Percentiles rank a stretch among this genome's conserved stretches.
phyloP scores from a whole-genome alignment of 1,140 invertebrate species.

The Glomeris maerens region DNA sequence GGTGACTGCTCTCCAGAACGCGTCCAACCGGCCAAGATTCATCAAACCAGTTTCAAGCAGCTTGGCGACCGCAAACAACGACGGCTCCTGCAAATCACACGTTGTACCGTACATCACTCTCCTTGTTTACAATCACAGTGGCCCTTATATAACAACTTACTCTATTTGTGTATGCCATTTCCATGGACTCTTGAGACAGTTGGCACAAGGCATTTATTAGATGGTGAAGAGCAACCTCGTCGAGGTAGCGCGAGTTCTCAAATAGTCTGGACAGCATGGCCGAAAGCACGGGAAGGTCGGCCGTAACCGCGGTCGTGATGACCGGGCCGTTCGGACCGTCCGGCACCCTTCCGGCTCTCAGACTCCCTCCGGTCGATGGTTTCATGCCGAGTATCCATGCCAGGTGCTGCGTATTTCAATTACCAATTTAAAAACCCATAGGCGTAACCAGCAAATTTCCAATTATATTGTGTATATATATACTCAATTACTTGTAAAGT shows the following conservation, averaged over 20 bases:
- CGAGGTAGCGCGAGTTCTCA: slow-evolving; percentile 83
- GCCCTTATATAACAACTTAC: slow-evolving; percentile 34
- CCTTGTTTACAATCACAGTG: slow-evolving; percentile 1
- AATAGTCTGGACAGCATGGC: slow-evolving; percentile 85
- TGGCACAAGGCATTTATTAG: slow-evolving; percentile 93
- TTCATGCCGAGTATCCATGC: slow-evolving; percentile 97
- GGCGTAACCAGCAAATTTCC: not conserved
- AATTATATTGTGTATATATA: not conserved
- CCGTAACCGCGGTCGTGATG: slow-evolving; percentile 88
- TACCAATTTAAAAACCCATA: not conserved
- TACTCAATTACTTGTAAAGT: slow-evolving; percentile 49
- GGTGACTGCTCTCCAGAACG: slow-evolving; percentile 91
- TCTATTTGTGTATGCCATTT: slow-evolving; percentile 84
- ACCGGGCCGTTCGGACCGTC: slow-evolving; percentile 75
- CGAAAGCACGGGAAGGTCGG: slow-evolving; percentile 81
- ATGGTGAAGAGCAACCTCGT: slow-evolving; percentile 89
- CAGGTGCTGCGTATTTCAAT: slow-evolving; percentile 51
- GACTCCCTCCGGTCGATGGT: slow-evolving; percentile 75
- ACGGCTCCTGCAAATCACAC: slow-evolving; percentile 57
- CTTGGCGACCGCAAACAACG: slow-evolving; percentile 93
- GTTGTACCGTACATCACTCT: not conserved
- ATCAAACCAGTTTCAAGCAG: slow-evolving; percentile 89
- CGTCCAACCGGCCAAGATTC: slow-evolving; percentile 82
- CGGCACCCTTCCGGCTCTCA: slow-evolving; percentile 49
- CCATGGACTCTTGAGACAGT: slow-evolving; percentile 92